Conservation (phyloP, 1,140 invertebrate species). For the Melitaea cinxia region DNA sequence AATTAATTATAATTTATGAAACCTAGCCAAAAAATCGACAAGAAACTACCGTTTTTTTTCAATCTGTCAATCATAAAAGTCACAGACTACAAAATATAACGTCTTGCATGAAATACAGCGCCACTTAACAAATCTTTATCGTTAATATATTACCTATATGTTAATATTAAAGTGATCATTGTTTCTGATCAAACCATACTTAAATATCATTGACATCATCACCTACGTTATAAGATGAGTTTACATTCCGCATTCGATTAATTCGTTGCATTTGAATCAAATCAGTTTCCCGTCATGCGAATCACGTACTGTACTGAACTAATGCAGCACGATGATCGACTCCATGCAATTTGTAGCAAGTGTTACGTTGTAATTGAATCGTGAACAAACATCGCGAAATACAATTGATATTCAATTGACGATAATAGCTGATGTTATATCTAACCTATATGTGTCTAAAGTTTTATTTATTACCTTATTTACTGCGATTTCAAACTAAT, state of each 20-base stretch:
- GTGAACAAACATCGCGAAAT: conserved; percentile 15
- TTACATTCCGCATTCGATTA: conserved; percentile 13
- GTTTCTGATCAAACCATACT: neutral
- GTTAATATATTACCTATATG: no score
- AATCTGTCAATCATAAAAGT: no score
- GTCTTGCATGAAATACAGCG: no score
- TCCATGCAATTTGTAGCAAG: conserved; percentile 25
- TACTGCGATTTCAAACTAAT: neutral
- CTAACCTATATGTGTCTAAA: neutral
- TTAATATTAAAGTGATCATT: neutral
- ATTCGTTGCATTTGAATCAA: conserved; percentile 7
- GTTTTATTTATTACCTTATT: neutral
- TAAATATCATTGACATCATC: conserved; percentile 22
- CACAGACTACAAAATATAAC: no score
- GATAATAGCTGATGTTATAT: conserved; percentile 3
- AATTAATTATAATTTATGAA: no score
- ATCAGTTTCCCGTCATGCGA: conserved; percentile 47
- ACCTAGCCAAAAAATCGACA: no score
- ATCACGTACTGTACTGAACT: conserved; percentile 38
- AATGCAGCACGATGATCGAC: conserved; percentile 29
- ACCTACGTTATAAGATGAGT: conserved; percentile 4
- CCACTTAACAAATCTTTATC: no score
- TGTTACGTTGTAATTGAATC: conserved; percentile 33
- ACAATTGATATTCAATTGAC: conserved; percentile 14
- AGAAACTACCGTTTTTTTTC: no score